These are phyloP conservation scores for Octopus sinensis DNA, from an alignment of 1,140 invertebrate species.

Conservation along the genomic window DNA sequence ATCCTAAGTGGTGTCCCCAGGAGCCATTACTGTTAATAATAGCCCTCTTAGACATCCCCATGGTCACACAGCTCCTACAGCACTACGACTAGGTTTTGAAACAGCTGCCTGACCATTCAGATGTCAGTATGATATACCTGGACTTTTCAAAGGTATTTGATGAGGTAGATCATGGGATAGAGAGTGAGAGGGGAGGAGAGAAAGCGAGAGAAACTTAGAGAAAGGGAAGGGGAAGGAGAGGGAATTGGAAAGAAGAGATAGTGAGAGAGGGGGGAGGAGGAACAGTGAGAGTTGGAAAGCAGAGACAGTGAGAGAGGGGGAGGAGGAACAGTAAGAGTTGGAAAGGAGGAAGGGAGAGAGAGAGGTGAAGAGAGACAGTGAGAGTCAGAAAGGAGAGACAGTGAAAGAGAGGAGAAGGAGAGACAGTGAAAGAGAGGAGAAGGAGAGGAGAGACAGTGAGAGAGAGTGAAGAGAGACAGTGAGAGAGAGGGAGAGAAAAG, in stretches of 20 bases:
- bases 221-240: background rate
- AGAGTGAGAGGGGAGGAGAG: background rate
- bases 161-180: background rate
- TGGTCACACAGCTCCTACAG: too few species aligned
- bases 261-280: background rate
- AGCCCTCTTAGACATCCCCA: too few species aligned
- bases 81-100: too few species aligned
- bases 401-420: background rate
- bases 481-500: background rate
- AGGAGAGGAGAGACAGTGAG: background rate
- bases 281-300: background rate
- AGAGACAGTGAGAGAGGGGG: background rate
- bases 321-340: background rate
- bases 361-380: background rate
- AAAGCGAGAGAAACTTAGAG: background rate
- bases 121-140: too few species aligned
- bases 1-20: too few species aligned
- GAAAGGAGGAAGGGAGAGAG: background rate
- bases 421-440: background rate
- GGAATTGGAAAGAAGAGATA: background rate
- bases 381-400: background rate
- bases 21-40: too few species aligned
- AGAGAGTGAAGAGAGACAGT: background rate
- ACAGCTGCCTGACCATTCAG: too few species aligned
- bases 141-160: too few species aligned